Base-by-base conservation (phyloP, 2,888 invertebrate genomes). In the Mechanitis mazaeus region DNA sequence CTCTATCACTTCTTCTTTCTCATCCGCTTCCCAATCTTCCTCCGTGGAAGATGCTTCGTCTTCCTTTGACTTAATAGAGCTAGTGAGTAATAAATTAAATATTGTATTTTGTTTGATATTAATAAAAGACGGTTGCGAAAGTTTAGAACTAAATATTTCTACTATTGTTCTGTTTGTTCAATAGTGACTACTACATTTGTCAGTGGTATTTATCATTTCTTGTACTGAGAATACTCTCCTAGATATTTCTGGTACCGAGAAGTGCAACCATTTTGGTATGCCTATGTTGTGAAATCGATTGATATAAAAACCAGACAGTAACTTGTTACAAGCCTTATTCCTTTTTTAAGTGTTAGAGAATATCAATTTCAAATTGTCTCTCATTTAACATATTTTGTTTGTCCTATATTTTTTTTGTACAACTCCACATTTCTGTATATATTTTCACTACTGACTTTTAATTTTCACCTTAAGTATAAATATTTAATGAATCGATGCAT, bases 11-110 rank as follows among this genome's bases (percentile, higher is more conserved):
- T 87, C 87, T 56, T 86, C 89, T 64, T 89, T 87, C 11, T 90
- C 89, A 72, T 89, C 89, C 28, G 80, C 83, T 72, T 89, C 90
- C 90, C 90, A 90, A 65, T 89, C 90, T 69, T 90, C 90, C 71
- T 90, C 90, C 46, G 89, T 89, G 1, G 90, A 87, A 12, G 90
- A 87, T 53, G 88, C 90, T 53, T 89, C 68, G 11, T 68, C 89
- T 64, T 87, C 88, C 68, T 90, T 89, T 57, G 88, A 87, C 71
- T 90, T 90, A 61, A 85, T 78, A 47, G 89, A 85, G 77, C 86
- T 87, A 79, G 70, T 63, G 61, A 59, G 54, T 28, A 56, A 61
- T 20, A 56, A 47, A 59, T 9, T 56, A 33, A 11, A 31, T 61
- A 50, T 50, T 50, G 50, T 33, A 33, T 6, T 33, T 38, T 33